These are phyloP conservation scores for Mya arenaria DNA, from an alignment of 1,140 invertebrate species.

Conservation along the genomic window DNA sequence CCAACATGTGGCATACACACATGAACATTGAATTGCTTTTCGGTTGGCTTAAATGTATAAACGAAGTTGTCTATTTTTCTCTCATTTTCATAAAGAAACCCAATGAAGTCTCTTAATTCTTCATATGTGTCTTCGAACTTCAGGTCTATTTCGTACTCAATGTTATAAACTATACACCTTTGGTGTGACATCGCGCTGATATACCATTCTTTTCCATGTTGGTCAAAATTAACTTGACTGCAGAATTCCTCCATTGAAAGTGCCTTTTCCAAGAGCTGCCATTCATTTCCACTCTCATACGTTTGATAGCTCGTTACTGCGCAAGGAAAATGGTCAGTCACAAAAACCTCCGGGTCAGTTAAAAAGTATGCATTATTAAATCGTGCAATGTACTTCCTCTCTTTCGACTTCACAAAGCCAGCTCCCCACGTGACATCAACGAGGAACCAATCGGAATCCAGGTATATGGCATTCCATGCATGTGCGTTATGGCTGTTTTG, in stretches of 20 bases:
- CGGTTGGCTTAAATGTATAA: constrained; percentile 6
- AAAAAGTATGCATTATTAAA: constrained; percentile 80
- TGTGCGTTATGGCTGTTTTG: constrained; percentile 89
- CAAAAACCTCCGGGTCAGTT: constrained; percentile 81
- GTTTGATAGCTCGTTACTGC: constrained; percentile 53
- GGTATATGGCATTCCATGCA: constrained; percentile 71
- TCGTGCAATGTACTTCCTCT: constrained; percentile 54
- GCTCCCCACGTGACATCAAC: constrained; percentile 81
- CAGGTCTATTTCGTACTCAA: constrained; percentile 30
- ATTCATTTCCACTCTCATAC: constrained; percentile 38
- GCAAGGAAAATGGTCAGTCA: constrained; percentile 82
- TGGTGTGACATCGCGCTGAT: constrained; percentile 12
- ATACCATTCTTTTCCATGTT: constrained; percentile 41
- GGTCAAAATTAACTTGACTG: constrained; percentile 16
- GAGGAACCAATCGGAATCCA: constrained; percentile 67
- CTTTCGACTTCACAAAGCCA: constrained; percentile 63
- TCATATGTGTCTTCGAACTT: neutral
- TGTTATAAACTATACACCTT: neutral
- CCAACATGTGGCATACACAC: constrained; percentile 4
- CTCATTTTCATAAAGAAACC: constrained; percentile 32
- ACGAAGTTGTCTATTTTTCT: constrained; percentile 45
- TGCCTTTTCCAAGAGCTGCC: constrained; percentile 58
- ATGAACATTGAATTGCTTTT: constrained; percentile 2
- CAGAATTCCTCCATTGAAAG: constrained; percentile 42
- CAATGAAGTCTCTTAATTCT: constrained; percentile 6